phyloP scores from a whole-genome alignment of 37 sponge, comb jelly and placozoan species.

The Eunapius fragilis region DNA sequence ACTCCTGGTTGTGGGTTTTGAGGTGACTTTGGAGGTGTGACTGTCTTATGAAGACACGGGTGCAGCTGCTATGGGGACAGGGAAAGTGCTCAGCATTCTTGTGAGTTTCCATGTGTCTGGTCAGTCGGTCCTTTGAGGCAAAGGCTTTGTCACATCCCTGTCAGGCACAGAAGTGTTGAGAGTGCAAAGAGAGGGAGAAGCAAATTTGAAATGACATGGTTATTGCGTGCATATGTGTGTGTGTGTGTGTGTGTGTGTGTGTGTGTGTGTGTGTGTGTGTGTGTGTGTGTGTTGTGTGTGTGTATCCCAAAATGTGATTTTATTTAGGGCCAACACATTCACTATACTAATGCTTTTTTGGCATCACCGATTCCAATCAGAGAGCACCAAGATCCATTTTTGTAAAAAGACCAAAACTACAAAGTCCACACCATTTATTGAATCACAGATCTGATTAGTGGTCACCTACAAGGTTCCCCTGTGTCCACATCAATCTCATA shows the following conservation, averaged over 20 bases:
- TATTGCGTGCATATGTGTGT: conserved; percentile 22
- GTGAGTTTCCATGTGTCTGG: conserved; percentile 40
- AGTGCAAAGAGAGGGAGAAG: neutral
- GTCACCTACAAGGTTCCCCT: neutral
- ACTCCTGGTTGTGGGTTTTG: conserved; percentile 58
- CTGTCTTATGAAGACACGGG: conserved; percentile 59
- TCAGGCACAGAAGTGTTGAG: neutral
- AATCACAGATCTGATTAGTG: conserved; percentile 12
- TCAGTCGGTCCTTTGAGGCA: conserved; percentile 36
- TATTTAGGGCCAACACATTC: too few species aligned
- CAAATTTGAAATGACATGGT: neutral
- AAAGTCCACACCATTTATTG: too few species aligned
- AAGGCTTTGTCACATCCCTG: conserved; percentile 65
- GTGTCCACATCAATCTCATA: neutral
- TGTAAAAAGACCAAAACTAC: too few species aligned
- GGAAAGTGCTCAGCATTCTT: conserved; percentile 33
- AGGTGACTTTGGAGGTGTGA: conserved; percentile 66
- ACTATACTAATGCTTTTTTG: too few species aligned
- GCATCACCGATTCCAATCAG: too few species aligned
- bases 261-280: conserved; percentile 67
- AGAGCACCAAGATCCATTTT: too few species aligned
- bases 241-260: conserved; percentile 63
- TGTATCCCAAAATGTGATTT: neutral
- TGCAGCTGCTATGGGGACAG: conserved; percentile 67
- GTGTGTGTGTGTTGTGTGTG: conserved; percentile 65